phyloP scores from a whole-genome alignment of 2,113 vertebrate species.

The Brachyistius frenatus region DNA sequence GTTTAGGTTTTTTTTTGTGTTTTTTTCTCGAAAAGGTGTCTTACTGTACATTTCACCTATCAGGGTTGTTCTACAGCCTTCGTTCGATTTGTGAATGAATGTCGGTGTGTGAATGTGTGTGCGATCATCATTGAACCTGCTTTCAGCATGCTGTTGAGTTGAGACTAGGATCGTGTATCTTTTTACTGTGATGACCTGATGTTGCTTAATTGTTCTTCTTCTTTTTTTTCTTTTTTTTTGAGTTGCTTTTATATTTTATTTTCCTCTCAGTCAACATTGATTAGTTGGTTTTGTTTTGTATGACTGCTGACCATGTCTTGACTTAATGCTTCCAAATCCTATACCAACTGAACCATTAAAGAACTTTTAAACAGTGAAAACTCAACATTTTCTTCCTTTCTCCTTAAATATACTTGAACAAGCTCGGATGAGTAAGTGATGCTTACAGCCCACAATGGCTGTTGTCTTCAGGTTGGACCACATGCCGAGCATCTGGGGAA shows the following conservation, averaged over 20 bases:
- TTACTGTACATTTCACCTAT: constrained; percentile 77
- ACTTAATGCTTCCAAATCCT: constrained; percentile 86
- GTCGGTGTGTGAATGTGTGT: constrained; percentile 33
- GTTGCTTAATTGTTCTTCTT: constrained; percentile 66
- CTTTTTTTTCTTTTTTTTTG: constrained; percentile 29
- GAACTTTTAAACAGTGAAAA: constrained; percentile 76
- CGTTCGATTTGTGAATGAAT: constrained; percentile 50
- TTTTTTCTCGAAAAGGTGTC: constrained; percentile 69
- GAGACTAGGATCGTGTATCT: constrained; percentile 70
- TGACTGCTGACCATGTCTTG: constrained; percentile 81
- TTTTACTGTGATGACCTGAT: constrained; percentile 81
- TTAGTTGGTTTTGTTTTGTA: constrained; percentile 75
- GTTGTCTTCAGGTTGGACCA: constrained; percentile 12
- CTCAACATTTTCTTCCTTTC: background rate
- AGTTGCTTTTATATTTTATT: constrained; percentile 67
- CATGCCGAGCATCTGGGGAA: background rate
- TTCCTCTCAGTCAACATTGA: constrained; percentile 62
- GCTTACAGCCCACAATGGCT: background rate
- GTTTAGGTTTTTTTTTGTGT: constrained; percentile 34
- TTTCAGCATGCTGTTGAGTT: constrained; percentile 76
- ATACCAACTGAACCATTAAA: constrained; percentile 86
- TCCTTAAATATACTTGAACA: background rate
- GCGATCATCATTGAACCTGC: constrained; percentile 42
- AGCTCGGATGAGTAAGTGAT: background rate
- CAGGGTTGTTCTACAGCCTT: constrained; percentile 68